These are phyloP conservation scores for Mus spretus DNA, from an alignment of 2,797 vertebrate species.

Conservation along the genomic window DNA sequence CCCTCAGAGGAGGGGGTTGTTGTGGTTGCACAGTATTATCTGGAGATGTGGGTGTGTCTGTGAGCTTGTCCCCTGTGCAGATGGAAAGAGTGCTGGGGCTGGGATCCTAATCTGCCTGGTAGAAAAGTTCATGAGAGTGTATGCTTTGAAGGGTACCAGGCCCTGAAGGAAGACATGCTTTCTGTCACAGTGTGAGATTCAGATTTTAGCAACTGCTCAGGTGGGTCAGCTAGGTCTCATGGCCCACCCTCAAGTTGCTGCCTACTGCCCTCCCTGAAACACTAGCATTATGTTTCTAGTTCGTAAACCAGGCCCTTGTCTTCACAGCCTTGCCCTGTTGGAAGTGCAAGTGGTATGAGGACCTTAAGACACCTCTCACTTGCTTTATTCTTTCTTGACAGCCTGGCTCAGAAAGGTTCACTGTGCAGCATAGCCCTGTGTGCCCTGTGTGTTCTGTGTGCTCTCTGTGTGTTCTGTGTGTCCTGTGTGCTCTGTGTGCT, in stretches of 20 bases:
- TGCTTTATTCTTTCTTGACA: neutral
- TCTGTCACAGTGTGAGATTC: neutral
- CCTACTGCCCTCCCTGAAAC: neutral
- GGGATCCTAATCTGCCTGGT: neutral
- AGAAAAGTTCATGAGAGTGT: neutral
- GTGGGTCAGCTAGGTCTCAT: neutral
- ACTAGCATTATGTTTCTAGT: neutral
- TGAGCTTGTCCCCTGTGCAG: neutral
- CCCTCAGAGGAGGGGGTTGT: neutral
- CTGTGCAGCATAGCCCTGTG: neutral
- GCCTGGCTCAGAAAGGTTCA: neutral
- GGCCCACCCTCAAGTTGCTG: neutral
- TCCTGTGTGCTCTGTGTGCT: no score
- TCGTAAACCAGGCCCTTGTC: neutral
- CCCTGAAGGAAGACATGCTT: neutral
- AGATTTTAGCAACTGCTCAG: neutral
- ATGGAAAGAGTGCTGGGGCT: neutral
- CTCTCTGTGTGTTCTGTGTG: no score
- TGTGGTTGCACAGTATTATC: neutral
- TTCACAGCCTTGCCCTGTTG: neutral
- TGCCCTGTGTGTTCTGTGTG: no score
- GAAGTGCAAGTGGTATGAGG: neutral
- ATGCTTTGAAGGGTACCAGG: no score
- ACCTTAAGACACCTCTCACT: neutral
- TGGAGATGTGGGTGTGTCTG: neutral